Conservation (phyloP, 2,888 invertebrate species). For the Catocala sponsa region DNA sequence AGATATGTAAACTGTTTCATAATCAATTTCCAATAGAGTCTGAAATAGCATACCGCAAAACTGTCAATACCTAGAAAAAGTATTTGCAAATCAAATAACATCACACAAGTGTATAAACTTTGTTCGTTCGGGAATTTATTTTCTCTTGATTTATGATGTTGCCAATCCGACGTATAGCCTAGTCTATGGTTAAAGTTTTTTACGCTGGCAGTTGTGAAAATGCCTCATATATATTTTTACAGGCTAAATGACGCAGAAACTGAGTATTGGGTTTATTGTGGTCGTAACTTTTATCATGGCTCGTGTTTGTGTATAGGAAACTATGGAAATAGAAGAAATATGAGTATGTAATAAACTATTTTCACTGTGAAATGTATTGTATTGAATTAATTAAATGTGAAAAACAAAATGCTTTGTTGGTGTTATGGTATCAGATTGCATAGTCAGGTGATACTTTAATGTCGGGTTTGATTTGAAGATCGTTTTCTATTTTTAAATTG, state of each 20-base stretch:
- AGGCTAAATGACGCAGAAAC: slow-evolving; percentile 1
- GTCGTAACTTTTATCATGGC: neutral
- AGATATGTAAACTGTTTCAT: no score
- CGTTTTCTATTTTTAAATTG: no score
- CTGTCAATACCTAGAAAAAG: neutral
- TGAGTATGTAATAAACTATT: no score
- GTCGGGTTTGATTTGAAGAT: no score
- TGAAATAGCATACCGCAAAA: neutral
- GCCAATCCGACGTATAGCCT: slow-evolving; percentile 12
- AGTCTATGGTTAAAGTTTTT: slow-evolving; percentile 10
- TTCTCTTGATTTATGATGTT: slow-evolving; percentile 14
- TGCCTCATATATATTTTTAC: slow-evolving; percentile 4
- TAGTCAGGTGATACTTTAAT: no score
- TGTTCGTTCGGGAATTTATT: slow-evolving; percentile 4
- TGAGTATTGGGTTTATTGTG: slow-evolving; percentile 1
- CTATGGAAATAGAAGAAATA: neutral
- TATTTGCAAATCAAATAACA: slow-evolving; percentile 13
- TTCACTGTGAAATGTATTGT: no score
- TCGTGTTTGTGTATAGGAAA: neutral
- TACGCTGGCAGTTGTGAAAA: slow-evolving; percentile 3
- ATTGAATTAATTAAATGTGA: no score
- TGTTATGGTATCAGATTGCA: no score
- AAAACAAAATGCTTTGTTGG: no score
- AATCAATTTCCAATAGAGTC: no score
- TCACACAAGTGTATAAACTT: neutral